Conservation (phyloP, 2,797 vertebrate species). For the Smutsia gigantea region DNA sequence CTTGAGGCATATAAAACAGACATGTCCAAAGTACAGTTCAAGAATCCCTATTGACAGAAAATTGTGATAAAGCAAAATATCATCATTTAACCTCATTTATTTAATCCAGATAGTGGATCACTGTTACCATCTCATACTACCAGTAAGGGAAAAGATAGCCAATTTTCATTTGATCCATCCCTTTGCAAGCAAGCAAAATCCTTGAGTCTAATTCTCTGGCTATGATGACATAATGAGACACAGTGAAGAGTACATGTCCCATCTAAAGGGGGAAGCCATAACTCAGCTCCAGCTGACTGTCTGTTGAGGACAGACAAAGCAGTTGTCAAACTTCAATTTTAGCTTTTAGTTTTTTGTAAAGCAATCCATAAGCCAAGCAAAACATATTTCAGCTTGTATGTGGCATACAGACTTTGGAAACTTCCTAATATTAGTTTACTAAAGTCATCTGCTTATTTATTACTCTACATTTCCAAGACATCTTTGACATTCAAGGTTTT, state of each 20-base stretch:
- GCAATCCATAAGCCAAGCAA: neutral
- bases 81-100: neutral
- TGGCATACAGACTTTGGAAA: neutral
- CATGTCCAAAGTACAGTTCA: neutral
- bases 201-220: neutral
- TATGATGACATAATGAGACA: neutral
- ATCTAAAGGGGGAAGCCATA: neutral
- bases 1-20: neutral
- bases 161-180: neutral
- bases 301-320: neutral
- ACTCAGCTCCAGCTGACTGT: neutral
- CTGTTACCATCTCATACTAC: neutral
- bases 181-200: neutral
- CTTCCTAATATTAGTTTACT: neutral
- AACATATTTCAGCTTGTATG: neutral
- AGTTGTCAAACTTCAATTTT: neutral
- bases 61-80: neutral
- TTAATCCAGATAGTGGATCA: neutral
- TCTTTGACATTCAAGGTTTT: neutral
- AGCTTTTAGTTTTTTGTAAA: neutral
- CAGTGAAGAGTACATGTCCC: neutral
- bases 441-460: neutral
- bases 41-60: neutral
- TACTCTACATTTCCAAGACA: neutral
- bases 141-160: neutral